Percentiles rank a stretch among this genome's conserved stretches.
Conservation (phyloP, 2,113 vertebrate genomes). For the Mobula hypostoma region DNA sequence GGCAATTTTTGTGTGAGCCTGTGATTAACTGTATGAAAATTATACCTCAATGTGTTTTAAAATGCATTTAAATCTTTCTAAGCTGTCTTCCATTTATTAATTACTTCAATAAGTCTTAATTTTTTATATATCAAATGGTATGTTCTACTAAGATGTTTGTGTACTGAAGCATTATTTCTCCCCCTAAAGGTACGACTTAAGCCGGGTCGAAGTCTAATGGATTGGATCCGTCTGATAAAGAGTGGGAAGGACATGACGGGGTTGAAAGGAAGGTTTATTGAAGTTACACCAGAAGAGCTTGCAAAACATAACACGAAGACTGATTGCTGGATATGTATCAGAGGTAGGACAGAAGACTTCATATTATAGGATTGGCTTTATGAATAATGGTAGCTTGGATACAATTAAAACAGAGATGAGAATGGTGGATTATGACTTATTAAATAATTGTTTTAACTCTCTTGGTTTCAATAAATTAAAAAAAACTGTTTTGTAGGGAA, state of each 20-base stretch:
- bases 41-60: neutral
- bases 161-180: neutral
- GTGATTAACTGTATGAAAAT: neutral
- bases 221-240: constrained; percentile 89
- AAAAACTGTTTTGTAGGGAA: neutral
- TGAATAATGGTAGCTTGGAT: neutral
- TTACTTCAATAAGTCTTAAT: neutral
- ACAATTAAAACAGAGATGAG: neutral
- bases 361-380: neutral
- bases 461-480: neutral
- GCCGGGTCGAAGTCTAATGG: constrained; percentile 93
- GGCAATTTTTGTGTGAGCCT: neutral
- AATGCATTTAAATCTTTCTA: neutral
- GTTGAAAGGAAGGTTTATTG: constrained; percentile 74
- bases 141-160: neutral
- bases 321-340: constrained; percentile 95
- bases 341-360: constrained; percentile 63
- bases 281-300: constrained; percentile 84
- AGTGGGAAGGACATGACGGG: constrained; percentile 86
- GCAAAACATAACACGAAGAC: constrained; percentile 74
- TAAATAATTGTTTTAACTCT: neutral
- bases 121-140: too few species aligned
- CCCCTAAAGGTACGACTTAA: constrained; percentile 76
- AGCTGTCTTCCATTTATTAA: neutral
- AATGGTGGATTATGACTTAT: neutral